phyloP scores from a whole-genome alignment of 2,888 invertebrate species.

The Catocala sponsa region DNA sequence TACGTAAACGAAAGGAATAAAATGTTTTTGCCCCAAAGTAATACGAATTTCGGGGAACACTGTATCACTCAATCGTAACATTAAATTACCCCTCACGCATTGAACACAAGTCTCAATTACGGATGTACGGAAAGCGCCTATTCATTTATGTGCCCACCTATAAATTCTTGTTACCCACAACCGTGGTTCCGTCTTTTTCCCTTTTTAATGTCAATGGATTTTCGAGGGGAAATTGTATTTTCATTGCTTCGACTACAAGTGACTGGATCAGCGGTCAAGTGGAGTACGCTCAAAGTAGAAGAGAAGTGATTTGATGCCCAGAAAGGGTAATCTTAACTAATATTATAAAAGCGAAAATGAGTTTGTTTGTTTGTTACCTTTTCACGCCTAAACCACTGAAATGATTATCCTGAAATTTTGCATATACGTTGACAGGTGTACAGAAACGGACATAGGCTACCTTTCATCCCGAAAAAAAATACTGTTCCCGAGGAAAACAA shows the following conservation, averaged over 20 bases:
- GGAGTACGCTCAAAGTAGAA: background rate
- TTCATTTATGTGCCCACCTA: conserved; percentile 54
- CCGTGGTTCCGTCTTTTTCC: conserved; percentile 38
- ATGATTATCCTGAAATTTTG: too few relatives aligned
- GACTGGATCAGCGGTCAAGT: background rate
- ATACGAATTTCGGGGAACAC: conserved; percentile 1
- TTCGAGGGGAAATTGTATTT: conserved; percentile 36
- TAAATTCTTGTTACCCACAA: conserved; percentile 58
- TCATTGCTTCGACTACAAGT: conserved; percentile 19
- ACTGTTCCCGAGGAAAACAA: too few relatives aligned
- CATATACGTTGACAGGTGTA: too few relatives aligned
- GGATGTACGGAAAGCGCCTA: conserved; percentile 45
- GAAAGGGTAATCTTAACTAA: too few relatives aligned
- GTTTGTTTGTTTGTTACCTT: too few relatives aligned
- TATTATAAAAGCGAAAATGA: too few relatives aligned
- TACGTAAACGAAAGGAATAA: too few relatives aligned
- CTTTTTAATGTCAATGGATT: conserved; percentile 48
- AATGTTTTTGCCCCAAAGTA: too few relatives aligned
- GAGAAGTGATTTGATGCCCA: too few relatives aligned
- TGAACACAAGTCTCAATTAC: conserved; percentile 54
- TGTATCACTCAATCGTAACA: conserved; percentile 18
- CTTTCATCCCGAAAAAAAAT: too few relatives aligned
- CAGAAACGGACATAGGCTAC: too few relatives aligned
- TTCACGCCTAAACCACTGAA: too few relatives aligned
- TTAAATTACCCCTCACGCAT: conserved; percentile 40